A percentile compares a stretch with the other conserved stretches of the same genome.
These are phyloP conservation scores for Fragum sueziense DNA, from an alignment of 2,888 invertebrate genomes.

Conservation along the genomic window DNA sequence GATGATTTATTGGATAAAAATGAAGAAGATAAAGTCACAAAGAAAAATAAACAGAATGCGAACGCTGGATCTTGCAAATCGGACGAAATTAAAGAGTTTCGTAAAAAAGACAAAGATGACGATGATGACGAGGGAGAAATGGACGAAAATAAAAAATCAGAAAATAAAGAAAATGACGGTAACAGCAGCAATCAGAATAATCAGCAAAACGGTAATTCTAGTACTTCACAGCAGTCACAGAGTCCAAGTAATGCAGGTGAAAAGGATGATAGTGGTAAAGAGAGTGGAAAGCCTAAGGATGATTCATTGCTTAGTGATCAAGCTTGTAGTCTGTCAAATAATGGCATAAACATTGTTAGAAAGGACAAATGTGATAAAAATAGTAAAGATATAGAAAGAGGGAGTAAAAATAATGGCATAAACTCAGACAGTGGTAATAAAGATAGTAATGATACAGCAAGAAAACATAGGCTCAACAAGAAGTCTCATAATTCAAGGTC, in stretches of 20 bases:
- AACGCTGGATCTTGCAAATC: constrained; percentile 46
- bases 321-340: no score
- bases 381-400: not conserved
- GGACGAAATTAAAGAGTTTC: constrained; percentile 41
- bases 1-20: constrained; percentile 30
- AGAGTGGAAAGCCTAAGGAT: constrained; percentile 2
- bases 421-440: no score
- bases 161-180: constrained; percentile 19
- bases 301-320: not conserved
- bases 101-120: constrained; percentile 53
- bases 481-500: not conserved
- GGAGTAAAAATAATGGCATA: no score
- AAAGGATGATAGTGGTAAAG: constrained; percentile 4
- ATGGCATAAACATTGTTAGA: no score
- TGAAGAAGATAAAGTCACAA: constrained; percentile 41
- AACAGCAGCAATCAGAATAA: constrained; percentile 2
- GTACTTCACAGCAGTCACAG: no score
- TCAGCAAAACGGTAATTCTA: not conserved
- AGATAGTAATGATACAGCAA: not conserved
- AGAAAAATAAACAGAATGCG: constrained; percentile 49
- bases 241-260: not conserved
- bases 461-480: not conserved
- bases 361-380: no score
- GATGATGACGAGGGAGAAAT: constrained; percentile 39
- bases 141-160: constrained; percentile 22